These are phyloP conservation scores for Leptonema lineaticorne DNA, from an alignment of 1,140 invertebrate species.

Conservation along the genomic window DNA sequence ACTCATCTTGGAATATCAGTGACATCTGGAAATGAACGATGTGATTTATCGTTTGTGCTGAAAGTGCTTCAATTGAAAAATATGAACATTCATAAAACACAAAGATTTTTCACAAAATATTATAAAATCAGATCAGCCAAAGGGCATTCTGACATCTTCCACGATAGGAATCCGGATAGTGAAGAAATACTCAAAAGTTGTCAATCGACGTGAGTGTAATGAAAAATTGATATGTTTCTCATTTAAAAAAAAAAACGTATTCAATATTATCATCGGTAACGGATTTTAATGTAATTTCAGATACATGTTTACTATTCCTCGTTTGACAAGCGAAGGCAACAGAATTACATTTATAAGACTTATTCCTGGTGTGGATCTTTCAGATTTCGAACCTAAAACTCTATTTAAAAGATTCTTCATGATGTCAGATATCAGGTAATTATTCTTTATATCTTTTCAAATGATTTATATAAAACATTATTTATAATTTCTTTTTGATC, in stretches of 20 bases:
- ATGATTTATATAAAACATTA: background rate
- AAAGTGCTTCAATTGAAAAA: conserved; percentile 25
- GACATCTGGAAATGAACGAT: conserved; percentile 23
- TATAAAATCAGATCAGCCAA: conserved; percentile 31
- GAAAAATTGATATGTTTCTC: background rate
- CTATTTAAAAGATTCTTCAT: conserved; percentile 41
- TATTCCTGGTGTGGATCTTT: conserved; percentile 25
- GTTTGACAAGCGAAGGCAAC: conserved; percentile 31
- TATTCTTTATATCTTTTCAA: background rate
- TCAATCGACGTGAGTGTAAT: conserved; percentile 37
- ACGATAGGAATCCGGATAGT: conserved; percentile 36
- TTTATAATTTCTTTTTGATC: background rate
- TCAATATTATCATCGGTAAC: background rate
- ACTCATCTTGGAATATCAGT: conserved; percentile 27
- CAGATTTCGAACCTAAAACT: conserved; percentile 35
- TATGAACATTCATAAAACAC: conserved; percentile 31
- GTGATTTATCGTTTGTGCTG: conserved; percentile 25
- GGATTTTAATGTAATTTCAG: conserved; percentile 30
- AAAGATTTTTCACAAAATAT: conserved; percentile 34
- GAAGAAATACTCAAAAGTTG: conserved; percentile 39
- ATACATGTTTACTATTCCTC: conserved; percentile 34
- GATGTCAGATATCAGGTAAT: conserved; percentile 38
- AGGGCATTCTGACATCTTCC: conserved; percentile 28
- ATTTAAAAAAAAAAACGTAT: background rate
- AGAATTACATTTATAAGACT: conserved; percentile 33